A percentile compares a stretch with the other conserved stretches of the same genome.
These are phyloP conservation scores for Heterochromis multidens DNA, from an alignment of 2,113 vertebrate genomes.

Conservation along the genomic window DNA sequence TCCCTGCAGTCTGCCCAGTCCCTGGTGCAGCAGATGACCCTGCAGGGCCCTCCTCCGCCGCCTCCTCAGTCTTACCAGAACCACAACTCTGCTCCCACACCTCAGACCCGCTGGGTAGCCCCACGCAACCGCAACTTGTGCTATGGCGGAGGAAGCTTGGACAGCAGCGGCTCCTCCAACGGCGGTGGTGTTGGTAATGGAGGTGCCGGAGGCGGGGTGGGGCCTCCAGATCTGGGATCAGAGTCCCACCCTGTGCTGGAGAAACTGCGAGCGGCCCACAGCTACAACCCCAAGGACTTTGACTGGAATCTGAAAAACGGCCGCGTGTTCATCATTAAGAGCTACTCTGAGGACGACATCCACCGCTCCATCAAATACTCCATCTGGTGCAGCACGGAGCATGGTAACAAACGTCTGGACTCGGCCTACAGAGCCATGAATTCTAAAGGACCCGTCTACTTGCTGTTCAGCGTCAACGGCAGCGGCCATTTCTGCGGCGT, in stretches of 20 bases:
- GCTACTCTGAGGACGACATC: constrained; percentile 97
- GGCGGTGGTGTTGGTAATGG: constrained; percentile 68
- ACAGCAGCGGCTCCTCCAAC: constrained; percentile 73
- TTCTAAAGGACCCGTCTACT: constrained; percentile 90
- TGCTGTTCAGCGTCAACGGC: constrained; percentile 97
- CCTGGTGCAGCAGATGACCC: constrained; percentile 79
- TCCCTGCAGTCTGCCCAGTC: constrained; percentile 70
- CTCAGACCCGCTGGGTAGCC: constrained; percentile 91
- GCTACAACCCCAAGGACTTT: constrained; percentile 97
- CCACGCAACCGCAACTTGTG: constrained; percentile 88
- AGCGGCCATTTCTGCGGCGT: constrained; percentile 98
- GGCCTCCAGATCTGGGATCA: constrained; percentile 27
- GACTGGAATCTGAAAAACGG: constrained; percentile 95
- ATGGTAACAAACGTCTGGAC: constrained; percentile 94
- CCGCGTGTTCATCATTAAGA: constrained; percentile 97
- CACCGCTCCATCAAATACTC: constrained; percentile 99
- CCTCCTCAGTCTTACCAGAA: constrained; percentile 83
- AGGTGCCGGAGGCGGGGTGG: background rate
- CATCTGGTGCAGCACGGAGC: constrained; percentile 98
- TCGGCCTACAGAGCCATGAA: constrained; percentile 88
- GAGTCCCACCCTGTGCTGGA: constrained; percentile 93
- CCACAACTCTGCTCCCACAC: constrained; percentile 71
- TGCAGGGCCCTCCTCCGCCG: constrained; percentile 78
- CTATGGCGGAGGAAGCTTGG: constrained; percentile 80
- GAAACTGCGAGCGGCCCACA: constrained; percentile 92